A percentile compares a stretch with the other conserved stretches of the same genome.
Evolutionary conservation across 2,888 invertebrate species (phyloP).

Genomic region (Dendrolimus houi): DNA sequence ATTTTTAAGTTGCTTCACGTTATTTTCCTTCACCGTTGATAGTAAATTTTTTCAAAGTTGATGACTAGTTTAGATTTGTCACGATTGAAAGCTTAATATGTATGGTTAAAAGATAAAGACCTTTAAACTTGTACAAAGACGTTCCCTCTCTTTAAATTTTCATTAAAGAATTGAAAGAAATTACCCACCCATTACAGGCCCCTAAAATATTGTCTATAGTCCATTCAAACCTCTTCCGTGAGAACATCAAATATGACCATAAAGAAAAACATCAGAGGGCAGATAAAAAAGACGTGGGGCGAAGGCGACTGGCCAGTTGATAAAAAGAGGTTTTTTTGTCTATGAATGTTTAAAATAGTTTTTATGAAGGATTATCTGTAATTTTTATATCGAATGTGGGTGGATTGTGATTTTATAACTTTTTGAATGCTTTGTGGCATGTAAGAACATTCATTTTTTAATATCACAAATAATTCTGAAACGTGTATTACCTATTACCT

Average conservation of each 20-base stretch:
- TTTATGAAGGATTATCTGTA: slow-evolving; percentile 40
- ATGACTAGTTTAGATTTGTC: no score
- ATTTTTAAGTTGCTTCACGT: no score
- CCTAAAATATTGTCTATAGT: slow-evolving; percentile 17
- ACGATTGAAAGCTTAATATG: no score
- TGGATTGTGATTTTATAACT: slow-evolving; percentile 6
- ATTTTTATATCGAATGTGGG: slow-evolving; percentile 41
- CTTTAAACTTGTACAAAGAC: no score
- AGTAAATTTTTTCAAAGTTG: no score
- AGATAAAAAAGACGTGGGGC: slow-evolving; percentile 55
- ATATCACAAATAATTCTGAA: no score
- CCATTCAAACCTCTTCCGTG: slow-evolving; percentile 68
- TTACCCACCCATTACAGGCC: not conserved
- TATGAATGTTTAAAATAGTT: slow-evolving; percentile 7
- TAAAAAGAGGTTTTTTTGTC: not conserved
- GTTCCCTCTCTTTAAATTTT: no score
- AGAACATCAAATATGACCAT: slow-evolving; percentile 65
- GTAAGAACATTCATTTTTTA: no score
- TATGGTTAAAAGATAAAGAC: no score
- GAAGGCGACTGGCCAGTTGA: slow-evolving; percentile 66
- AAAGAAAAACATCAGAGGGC: slow-evolving; percentile 50
- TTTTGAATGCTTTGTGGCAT: not conserved
- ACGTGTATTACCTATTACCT: no score
- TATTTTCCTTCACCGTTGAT: no score
- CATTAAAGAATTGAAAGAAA: slow-evolving; percentile 4